Conservation (phyloP, 2,888 invertebrate species). For the Tiliacea aurago region DNA sequence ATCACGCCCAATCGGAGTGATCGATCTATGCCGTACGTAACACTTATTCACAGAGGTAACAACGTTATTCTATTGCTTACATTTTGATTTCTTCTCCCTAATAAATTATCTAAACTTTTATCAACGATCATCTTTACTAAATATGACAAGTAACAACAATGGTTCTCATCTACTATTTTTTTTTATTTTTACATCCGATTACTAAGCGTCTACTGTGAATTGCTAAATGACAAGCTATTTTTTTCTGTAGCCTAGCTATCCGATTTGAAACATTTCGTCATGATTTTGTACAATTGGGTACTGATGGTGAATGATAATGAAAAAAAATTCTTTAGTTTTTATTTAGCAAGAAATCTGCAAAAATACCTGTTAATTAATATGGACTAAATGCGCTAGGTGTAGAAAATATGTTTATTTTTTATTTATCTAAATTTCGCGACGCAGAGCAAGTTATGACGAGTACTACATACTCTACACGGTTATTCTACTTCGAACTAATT, state of each 20-base stretch:
- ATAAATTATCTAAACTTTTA: neutral
- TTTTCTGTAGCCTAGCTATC: constrained; percentile 60
- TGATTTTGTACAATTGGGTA: constrained; percentile 58
- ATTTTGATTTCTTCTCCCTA: constrained; percentile 5
- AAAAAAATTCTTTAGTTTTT: neutral
- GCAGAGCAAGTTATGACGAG: too few relatives aligned
- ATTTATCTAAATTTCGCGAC: too few relatives aligned
- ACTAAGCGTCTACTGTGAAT: constrained; percentile 45
- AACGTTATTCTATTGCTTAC: neutral
- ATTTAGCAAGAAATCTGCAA: neutral
- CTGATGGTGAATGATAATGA: constrained; percentile 9
- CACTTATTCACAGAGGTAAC: constrained; percentile 1
- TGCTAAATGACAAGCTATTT: constrained; percentile 69
- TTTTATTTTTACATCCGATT: constrained; percentile 34
- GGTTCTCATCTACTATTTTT: constrained; percentile 16
- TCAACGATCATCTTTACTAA: constrained; percentile 5
- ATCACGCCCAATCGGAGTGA: constrained; percentile 28
- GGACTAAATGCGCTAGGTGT: neutral
- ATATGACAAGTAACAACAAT: constrained; percentile 10
- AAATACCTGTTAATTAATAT: neutral
- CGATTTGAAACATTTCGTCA: constrained; percentile 68
- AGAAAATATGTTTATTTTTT: too few relatives aligned
- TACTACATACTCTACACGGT: too few relatives aligned
- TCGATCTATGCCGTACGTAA: constrained; percentile 8
- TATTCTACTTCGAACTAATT: too few relatives aligned